Base-by-base conservation (phyloP, 2,888 invertebrate species). In the Anthrax anthrax region DNA sequence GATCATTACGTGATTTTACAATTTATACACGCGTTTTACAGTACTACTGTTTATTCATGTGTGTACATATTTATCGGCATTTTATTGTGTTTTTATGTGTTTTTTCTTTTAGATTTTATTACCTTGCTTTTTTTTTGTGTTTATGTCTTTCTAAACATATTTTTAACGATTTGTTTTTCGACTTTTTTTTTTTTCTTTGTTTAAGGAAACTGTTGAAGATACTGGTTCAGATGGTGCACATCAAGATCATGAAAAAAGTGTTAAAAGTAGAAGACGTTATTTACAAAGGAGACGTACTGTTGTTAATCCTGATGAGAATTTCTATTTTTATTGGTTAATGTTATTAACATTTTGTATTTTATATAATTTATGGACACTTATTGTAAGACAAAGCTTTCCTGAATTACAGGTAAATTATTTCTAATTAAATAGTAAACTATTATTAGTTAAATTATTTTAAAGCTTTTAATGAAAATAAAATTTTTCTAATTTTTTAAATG, bases 301-400 rank as follows among this genome's bases (percentile, higher is more conserved):
- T 44, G 85, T 95, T 55, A 92, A 94, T 70, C 94, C 94, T 0
- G 92, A 95, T 70, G 91, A 91, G 61, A 91, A 89, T 69, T 87
- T 91, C 70, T 91, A 91, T 74, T 95, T 92, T 72, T 87, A 91
- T 69, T 95, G 95, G 95, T 71, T 95, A 56, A 83, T 89, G 75
- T 69, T 91, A 52, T 77, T 92, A 57, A 91, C 94, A 42, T 67
- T 81, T 54, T 89, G 90, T 65, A 88, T 94, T 56, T 77, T 95
- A 50, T 95, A 95, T 71, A 95, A 95, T 71, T 75, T 92, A 55
- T 95, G 95, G 95, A 88, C 94, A 29, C 75, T 91, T 52, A 95
- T 95, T 57, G 94, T 92, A 39, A 76, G 95, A 46, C 90, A 95
- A 69, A 92, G 92, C 63, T 86, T 95, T 67, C 89, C 91, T 18